Base-by-base conservation (phyloP, 2,797 vertebrate species). In the Takifugu ocellatus region DNA sequence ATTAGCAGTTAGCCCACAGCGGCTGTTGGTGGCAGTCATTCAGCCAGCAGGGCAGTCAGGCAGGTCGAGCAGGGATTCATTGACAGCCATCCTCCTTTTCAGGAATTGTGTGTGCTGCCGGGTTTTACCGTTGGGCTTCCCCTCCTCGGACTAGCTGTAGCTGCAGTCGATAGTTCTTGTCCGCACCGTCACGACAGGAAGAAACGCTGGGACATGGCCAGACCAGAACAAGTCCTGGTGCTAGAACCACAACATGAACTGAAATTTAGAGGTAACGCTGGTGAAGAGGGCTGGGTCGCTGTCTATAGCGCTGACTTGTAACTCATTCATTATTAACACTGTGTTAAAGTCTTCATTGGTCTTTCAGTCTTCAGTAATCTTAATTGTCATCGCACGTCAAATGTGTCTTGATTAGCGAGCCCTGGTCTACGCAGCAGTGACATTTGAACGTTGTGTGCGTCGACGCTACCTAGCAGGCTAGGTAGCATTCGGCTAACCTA, bases 201-300 rank as follows among this genome's bases (percentile, higher is more conserved):
- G 69, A 83, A 81, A 70, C 75, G 48, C 77, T 64, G 84, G 82
- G 92, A 91, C 88, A 96, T 96, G 95, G 94, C 94, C 89, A 93
- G 94, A 90, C 65, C 88, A 81, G 94, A 95, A 83, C 94, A 96
- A 89, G 92, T 95, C 84, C 91, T 96, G 75, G 86, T 85, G 79
- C 92, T 96, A 55, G 93, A 96, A 83, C 94, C 94, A 63, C 93
- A 89, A 88, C 93, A 95, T 76, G 94, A 96, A 87, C 93, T 96
- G 67, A 93, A 93, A 87, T 96, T 96, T 91, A 91, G 92, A 95
- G 94, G 94, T 96, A 90, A 90, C 8, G 48, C 25, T 17, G 31
- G 78, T 33, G 54, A 48, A 59, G 61, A 82, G 77, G 79, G 69
- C 66, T 67, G 76, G 83, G 78, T 75, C 77, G 36, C 53, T 56